Conservation (phyloP, 2,797 vertebrate species). For the Buphagus erythrorhynchus region DNA sequence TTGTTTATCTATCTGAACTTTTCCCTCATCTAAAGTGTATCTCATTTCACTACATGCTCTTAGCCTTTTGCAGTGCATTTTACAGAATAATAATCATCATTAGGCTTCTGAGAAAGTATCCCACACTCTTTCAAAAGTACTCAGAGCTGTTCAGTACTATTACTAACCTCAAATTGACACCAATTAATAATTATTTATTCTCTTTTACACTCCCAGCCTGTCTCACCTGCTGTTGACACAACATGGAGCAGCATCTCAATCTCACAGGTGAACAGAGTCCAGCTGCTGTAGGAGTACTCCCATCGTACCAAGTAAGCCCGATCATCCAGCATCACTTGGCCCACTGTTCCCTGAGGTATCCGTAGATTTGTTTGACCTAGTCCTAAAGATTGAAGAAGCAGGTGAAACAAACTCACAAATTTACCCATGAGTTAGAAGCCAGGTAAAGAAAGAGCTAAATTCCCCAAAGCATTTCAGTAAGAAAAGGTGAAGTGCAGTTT, state of each 20-base stretch:
- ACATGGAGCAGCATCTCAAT: conserved; percentile 98
- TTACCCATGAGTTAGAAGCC: background rate
- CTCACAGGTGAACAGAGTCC: conserved; percentile 98
- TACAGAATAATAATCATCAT: background rate
- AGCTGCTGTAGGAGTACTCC: conserved; percentile 95
- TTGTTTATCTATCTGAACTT: background rate
- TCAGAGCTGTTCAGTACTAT: background rate
- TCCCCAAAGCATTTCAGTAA: background rate
- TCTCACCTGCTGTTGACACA: conserved; percentile 94
- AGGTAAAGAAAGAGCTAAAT: background rate
- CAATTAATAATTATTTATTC: background rate
- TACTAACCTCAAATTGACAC: background rate
- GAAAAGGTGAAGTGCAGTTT: background rate
- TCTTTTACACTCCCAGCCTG: background rate
- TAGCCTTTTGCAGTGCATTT: background rate
- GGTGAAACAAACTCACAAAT: background rate
- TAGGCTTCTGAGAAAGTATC: background rate
- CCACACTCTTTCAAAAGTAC: background rate
- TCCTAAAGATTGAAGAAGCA: conserved; percentile 73
- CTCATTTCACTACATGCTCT: background rate
- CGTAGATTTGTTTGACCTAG: conserved; percentile 93
- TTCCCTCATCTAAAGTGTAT: background rate
- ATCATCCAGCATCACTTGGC: conserved; percentile 89
- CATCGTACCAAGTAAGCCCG: conserved; percentile 91
- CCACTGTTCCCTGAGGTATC: conserved; percentile 92